phyloP scores from a whole-genome alignment of 1,140 invertebrate genomes.

The Rhopalosiphum maidis region DNA sequence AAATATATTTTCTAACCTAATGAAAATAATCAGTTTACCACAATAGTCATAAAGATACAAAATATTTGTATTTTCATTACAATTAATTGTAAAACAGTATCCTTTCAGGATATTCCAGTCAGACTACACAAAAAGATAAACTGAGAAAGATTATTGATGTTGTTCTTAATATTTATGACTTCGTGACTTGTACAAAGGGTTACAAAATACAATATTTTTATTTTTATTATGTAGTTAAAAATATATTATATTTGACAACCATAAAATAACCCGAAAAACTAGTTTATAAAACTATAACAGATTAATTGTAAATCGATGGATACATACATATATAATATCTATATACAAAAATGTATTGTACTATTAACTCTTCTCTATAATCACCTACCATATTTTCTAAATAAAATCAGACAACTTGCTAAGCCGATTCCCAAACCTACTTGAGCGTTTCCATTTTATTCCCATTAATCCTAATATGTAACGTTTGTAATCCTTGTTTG shows the following conservation, averaged over 20 bases:
- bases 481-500: background rate
- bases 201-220: background rate
- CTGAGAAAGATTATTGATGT: background rate
- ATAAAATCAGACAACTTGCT: background rate
- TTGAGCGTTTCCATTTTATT: background rate
- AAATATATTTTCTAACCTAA: background rate
- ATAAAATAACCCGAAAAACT: background rate
- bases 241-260: background rate
- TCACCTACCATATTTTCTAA: background rate
- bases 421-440: background rate
- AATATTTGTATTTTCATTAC: background rate
- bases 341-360: too few relatives aligned
- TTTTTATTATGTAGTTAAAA: background rate
- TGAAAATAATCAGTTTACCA: background rate
- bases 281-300: background rate
- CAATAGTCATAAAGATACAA: background rate
- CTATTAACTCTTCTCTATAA: background rate
- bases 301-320: background rate
- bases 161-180: background rate
- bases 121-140: background rate
- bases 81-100: background rate
- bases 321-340: background rate
- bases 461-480: background rate
- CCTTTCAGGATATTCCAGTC: background rate
- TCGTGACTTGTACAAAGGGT: background rate